Percentiles rank a stretch among this genome's conserved stretches.
These are phyloP conservation scores for Leptura quadrifasciata DNA, from an alignment of 2,888 invertebrate genomes.

Conservation along the genomic window DNA sequence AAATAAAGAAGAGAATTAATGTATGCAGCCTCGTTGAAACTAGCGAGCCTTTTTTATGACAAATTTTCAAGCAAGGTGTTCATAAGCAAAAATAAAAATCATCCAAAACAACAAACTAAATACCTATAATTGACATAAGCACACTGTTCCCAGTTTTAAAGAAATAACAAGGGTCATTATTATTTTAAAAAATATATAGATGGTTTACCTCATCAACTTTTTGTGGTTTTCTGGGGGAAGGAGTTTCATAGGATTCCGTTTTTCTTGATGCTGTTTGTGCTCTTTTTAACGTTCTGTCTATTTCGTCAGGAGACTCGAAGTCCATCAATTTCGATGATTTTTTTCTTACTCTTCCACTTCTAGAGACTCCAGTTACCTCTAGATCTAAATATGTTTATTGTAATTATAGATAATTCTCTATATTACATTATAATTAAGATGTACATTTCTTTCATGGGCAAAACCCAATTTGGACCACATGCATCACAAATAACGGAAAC, in stretches of 20 bases:
- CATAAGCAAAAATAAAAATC: too few species aligned
- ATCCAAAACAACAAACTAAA: too few species aligned
- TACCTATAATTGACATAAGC: too few species aligned
- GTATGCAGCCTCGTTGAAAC: too few species aligned
- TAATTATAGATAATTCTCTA: neutral
- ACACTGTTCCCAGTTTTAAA: too few species aligned
- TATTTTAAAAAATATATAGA: neutral
- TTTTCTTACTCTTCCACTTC: slow-evolving; percentile 93
- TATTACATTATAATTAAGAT: too few species aligned
- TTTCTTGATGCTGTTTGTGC: slow-evolving; percentile 61
- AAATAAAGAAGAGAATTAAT: too few species aligned
- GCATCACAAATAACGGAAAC: too few species aligned
- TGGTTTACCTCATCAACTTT: slow-evolving; percentile 51
- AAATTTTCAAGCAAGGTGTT: too few species aligned
- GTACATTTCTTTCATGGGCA: too few species aligned
- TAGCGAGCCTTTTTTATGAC: too few species aligned
- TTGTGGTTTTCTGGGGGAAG: slow-evolving; percentile 46
- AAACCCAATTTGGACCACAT: too few species aligned
- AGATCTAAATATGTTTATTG: slow-evolving; percentile 76
- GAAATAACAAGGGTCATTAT: neutral
- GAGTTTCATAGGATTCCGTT: slow-evolving; percentile 58
- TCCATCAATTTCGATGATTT: slow-evolving; percentile 96
- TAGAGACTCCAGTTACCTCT: slow-evolving; percentile 90
- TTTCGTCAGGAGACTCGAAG: slow-evolving; percentile 93
- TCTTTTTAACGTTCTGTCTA: slow-evolving; percentile 79